Percentiles rank a stretch among this genome's conserved stretches.
Evolutionary conservation across 2,888 invertebrate genomes (phyloP).

Genomic region (Cyaniris semiargus): DNA sequence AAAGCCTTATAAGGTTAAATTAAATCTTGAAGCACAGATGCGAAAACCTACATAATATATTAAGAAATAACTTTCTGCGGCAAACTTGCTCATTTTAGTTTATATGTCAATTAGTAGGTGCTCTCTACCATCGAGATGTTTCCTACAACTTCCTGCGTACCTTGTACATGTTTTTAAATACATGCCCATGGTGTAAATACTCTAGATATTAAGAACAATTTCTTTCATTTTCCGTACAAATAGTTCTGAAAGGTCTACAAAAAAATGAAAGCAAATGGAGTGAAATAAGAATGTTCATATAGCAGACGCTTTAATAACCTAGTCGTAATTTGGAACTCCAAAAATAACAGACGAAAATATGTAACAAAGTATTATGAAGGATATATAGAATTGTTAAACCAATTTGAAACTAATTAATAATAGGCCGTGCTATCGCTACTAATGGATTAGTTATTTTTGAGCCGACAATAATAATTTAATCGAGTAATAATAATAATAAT

Average conservation of each 20-base stretch:
- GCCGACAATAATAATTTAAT: constrained; percentile 15
- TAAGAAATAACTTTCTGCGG: not conserved
- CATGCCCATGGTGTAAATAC: too few species aligned
- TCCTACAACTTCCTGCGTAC: not conserved
- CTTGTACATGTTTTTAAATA: too few species aligned
- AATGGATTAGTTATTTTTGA: constrained; percentile 29
- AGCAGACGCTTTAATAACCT: not conserved
- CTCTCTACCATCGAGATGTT: not conserved
- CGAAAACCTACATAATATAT: constrained; percentile 15
- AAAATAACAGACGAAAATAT: not conserved
- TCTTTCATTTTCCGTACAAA: too few species aligned
- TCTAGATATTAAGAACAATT: too few species aligned
- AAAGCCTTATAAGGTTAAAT: constrained; percentile 31
- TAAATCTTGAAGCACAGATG: constrained; percentile 27
- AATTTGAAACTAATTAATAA: constrained; percentile 13
- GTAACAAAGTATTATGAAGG: not conserved
- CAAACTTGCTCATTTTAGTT: not conserved
- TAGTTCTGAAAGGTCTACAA: too few species aligned
- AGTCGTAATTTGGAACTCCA: not conserved
- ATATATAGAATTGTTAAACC: not conserved
- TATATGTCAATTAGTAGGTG: not conserved
- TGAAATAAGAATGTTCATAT: not conserved
- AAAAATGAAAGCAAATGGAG: too few species aligned
- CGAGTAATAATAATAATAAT: too few species aligned
- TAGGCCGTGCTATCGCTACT: not conserved